Conservation (phyloP, 2,113 vertebrate species). For the Drymodes brunneopygia region DNA sequence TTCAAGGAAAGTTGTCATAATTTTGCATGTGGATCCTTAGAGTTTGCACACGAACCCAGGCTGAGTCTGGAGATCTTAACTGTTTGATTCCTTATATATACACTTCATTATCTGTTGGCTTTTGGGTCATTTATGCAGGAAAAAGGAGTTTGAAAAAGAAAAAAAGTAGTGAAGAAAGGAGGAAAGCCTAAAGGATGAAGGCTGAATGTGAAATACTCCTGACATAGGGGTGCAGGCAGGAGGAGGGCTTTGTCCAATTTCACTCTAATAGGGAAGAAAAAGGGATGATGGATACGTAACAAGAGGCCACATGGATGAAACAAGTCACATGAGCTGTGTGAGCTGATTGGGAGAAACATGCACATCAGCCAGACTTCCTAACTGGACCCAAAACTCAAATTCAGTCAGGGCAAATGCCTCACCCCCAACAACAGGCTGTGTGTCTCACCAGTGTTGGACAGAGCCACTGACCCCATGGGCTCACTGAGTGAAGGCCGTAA, state of each 20-base stretch:
- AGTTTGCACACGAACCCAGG: not conserved
- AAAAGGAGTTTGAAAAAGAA: slow-evolving; percentile 15
- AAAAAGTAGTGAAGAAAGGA: not conserved
- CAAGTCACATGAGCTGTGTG: slow-evolving; percentile 61
- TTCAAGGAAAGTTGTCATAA: not conserved
- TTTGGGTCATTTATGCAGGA: slow-evolving; percentile 4
- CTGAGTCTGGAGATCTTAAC: not conserved
- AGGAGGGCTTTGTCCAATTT: slow-evolving; percentile 84
- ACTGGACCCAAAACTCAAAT: not conserved
- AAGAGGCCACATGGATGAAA: slow-evolving; percentile 69
- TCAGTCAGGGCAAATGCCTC: not conserved
- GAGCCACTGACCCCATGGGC: not conserved
- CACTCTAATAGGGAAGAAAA: slow-evolving; percentile 83
- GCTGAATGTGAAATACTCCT: slow-evolving; percentile 74
- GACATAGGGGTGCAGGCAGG: slow-evolving; percentile 81
- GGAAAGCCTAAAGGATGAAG: slow-evolving; percentile 62
- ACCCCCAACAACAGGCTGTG: not conserved
- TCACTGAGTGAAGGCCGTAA: not conserved
- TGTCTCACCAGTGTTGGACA: not conserved
- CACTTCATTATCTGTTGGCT: slow-evolving; percentile 7
- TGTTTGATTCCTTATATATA: not conserved
- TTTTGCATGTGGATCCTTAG: not conserved
- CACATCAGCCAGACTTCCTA: slow-evolving; percentile 42
- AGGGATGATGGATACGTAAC: slow-evolving; percentile 77
- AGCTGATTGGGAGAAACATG: slow-evolving; percentile 41